These are phyloP conservation scores for Athripsodes cinereus DNA, from an alignment of 2,888 invertebrate species.

Conservation along the genomic window DNA sequence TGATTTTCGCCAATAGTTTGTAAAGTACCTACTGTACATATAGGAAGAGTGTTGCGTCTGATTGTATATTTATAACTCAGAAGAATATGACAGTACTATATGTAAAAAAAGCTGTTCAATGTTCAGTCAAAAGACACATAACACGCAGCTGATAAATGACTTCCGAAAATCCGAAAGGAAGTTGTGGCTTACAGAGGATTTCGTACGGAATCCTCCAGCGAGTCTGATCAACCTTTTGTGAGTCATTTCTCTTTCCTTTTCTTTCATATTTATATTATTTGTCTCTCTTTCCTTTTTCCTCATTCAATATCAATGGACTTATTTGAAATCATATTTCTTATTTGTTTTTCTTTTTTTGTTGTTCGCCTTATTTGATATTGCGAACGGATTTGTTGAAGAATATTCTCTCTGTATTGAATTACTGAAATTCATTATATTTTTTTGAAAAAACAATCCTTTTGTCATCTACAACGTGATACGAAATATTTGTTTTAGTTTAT, in stretches of 20 bases:
- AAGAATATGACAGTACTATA: not conserved
- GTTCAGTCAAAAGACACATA: conserved; percentile 44
- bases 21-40: too few species aligned
- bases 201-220: conserved; percentile 32
- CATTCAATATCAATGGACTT: conserved; percentile 15
- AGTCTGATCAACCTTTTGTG: conserved; percentile 17
- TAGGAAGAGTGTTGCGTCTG: too few species aligned
- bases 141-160: conserved; percentile 57
- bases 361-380: too few species aligned
- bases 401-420: too few species aligned
- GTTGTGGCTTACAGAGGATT: conserved; percentile 56
- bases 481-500: too few species aligned
- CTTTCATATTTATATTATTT: conserved; percentile 7
- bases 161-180: conserved; percentile 57
- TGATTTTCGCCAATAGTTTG: too few species aligned
- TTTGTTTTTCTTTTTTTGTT: conserved; percentile 13
- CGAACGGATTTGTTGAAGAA: too few species aligned
- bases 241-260: conserved; percentile 7
- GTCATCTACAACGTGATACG: too few species aligned
- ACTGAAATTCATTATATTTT: too few species aligned
- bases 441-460: too few species aligned
- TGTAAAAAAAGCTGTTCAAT: conserved; percentile 28
- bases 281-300: not conserved
- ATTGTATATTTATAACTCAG: not conserved
- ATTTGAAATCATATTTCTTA: conserved; percentile 25